Evolutionary conservation across 2,888 invertebrate genomes (phyloP).

Genomic region (Vanessa cardui): DNA sequence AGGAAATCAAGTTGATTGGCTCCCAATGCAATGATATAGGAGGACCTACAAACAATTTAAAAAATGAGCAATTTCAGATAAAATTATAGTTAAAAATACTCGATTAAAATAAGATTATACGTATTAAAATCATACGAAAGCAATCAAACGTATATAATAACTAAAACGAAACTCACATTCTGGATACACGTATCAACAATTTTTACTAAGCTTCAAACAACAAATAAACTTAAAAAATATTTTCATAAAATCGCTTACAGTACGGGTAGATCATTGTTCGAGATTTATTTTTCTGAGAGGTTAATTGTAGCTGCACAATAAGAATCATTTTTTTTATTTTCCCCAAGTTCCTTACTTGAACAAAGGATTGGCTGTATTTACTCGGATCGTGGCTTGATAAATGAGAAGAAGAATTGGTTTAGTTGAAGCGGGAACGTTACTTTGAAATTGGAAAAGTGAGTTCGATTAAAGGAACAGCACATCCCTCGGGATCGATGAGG

Average conservation of each 20-base stretch:
- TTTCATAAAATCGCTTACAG: neutral
- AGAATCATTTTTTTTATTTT: constrained; percentile 17
- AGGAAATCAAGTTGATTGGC: too few species aligned
- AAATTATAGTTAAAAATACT: too few species aligned
- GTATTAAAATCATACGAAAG: too few species aligned
- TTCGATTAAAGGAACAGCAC: constrained; percentile 35
- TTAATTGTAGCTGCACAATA: constrained; percentile 21
- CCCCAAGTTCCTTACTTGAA: constrained; percentile 20
- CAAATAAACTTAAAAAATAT: neutral
- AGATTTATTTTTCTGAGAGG: constrained; percentile 11
- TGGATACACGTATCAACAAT: too few species aligned
- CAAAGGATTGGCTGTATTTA: constrained; percentile 36
- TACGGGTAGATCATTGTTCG: neutral
- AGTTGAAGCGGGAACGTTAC: constrained; percentile 26
- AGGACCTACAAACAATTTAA: too few species aligned
- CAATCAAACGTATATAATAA: too few species aligned
- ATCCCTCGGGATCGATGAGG: constrained; percentile 15
- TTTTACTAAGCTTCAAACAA: neutral
- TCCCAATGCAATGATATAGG: too few species aligned
- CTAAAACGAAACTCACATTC: too few species aligned
- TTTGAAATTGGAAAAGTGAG: constrained; percentile 40
- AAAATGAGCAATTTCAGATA: too few species aligned
- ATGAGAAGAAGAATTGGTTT: constrained; percentile 45
- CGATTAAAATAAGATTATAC: too few species aligned
- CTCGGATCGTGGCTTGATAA: constrained; percentile 42